phyloP scores from a whole-genome alignment of 2,113 vertebrate genomes.

The Neodontobutis hainanensis region DNA sequence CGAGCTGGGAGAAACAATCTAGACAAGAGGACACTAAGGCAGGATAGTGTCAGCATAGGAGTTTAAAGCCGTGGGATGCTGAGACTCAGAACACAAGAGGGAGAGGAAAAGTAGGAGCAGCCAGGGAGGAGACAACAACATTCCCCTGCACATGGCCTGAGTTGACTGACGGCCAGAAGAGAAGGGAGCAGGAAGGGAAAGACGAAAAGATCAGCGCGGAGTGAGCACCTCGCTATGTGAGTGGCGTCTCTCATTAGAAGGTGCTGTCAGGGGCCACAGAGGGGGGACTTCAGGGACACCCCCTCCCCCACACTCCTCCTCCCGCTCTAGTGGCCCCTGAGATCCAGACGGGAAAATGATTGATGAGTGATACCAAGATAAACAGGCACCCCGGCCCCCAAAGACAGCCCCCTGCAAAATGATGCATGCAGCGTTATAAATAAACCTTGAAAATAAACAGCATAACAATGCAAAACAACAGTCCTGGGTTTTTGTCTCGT shows the following conservation, averaged over 20 bases:
- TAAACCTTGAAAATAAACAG: conserved; percentile 65
- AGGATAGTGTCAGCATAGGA: conserved; percentile 47
- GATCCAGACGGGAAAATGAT: conserved; percentile 74
- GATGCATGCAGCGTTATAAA: conserved; percentile 75
- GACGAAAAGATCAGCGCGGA: conserved; percentile 56
- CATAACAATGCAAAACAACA: conserved; percentile 68
- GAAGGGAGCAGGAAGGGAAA: conserved; percentile 45
- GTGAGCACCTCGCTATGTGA: conserved; percentile 64
- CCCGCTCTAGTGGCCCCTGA: conserved; percentile 68
- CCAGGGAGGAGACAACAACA: conserved; percentile 57
- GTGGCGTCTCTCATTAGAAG: conserved; percentile 83
- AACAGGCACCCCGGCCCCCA: conserved; percentile 69
- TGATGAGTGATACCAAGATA: conserved; percentile 82
- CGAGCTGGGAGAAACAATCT: conserved; percentile 31
- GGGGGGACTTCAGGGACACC: conserved; percentile 68
- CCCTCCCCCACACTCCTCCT: conserved; percentile 34
- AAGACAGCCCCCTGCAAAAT: conserved; percentile 73
- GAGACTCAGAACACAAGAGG: conserved; percentile 57
- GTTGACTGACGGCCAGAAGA: conserved; percentile 60
- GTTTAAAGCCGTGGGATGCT: conserved; percentile 57
- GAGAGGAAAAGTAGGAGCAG: conserved; percentile 37
- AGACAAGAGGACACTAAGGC: conserved; percentile 19
- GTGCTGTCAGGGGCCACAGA: conserved; percentile 78
- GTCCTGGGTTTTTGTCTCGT: conserved; percentile 31
- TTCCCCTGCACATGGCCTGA: conserved; percentile 52